These are phyloP conservation scores for Heterotis niloticus DNA, from an alignment of 2,113 vertebrate species.

Conservation along the genomic window DNA sequence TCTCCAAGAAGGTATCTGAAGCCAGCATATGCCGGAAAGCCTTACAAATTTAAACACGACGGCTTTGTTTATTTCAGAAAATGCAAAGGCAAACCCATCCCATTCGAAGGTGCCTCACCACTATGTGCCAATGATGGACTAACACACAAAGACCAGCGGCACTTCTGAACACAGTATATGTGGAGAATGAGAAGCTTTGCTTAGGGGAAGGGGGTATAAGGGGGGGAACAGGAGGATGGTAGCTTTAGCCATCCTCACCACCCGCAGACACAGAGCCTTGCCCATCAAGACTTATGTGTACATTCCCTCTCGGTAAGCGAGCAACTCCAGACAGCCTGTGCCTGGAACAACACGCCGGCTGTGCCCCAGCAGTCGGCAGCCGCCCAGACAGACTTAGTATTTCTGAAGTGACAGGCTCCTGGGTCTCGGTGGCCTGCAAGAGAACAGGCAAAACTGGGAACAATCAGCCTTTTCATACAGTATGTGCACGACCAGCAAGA, in stretches of 20 bases:
- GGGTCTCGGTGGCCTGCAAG: background rate
- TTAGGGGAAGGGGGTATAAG: no score
- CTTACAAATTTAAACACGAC: background rate
- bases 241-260: no score
- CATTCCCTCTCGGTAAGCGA: background rate
- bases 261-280: no score
- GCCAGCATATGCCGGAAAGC: background rate
- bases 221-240: no score
- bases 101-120: background rate
- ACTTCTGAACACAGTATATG: no score
- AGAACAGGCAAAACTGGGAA: slow-evolving; percentile 7
- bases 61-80: background rate
- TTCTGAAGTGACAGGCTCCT: slow-evolving; percentile 1
- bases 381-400: background rate
- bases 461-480: background rate
- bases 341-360: slow-evolving; percentile 4
- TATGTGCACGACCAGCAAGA: background rate
- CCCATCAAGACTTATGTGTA: slow-evolving; percentile 2
- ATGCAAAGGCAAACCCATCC: background rate
- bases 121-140: background rate
- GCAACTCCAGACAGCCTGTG: background rate
- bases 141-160: background rate
- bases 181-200: background rate
- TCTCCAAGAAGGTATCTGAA: background rate
- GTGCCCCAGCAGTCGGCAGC: background rate